Evolutionary conservation across 2,113 vertebrate species (phyloP).

Genomic region (cat (Felis catus)): F.catus_Fca126_mat1.0 CM031411.1:31532501-31533000

Average conservation of each 20-base stretch:
- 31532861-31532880: background rate
- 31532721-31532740: background rate
- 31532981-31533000: background rate
- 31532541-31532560: background rate
- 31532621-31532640: background rate
- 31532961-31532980: background rate
- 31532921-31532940: background rate
- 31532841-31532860: background rate
- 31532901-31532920: background rate
- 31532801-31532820: slow-evolving; percentile 2
- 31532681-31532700: slow-evolving; percentile 11
- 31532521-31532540: background rate
- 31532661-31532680: background rate
- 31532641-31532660: background rate
- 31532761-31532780: background rate
- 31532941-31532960: background rate
- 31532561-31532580: background rate
- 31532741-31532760: background rate
- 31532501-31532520: background rate
- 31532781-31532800: background rate
- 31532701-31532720: background rate
- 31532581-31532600: background rate
- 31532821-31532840: background rate
- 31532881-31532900: background rate
- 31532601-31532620: background rate